Base-by-base conservation (phyloP, 2,888 invertebrate species). In the Epirrita christyi region DNA sequence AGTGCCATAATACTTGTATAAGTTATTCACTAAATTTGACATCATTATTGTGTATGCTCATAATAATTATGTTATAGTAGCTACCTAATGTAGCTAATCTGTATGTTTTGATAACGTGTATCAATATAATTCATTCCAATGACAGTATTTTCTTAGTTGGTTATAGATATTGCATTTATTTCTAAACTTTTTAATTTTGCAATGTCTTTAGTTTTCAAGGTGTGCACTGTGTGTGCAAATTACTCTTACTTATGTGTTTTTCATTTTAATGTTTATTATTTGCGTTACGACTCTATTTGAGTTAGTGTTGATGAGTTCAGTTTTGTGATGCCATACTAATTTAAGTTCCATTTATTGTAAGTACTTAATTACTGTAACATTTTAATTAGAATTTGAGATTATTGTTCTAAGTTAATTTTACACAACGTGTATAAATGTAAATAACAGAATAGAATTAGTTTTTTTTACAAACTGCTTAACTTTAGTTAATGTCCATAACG, bases 391-490 rank as follows among this genome's bases (percentile, higher is more conserved):
- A 46, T 41, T 46, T 59, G 57, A 61, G 54, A 65, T 61, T 57
- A 63, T 66, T 55, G n/a, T 54, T 15, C 11, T 55, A 44, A 43
- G 55, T 54, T 43, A 49, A 52, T 59, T 44, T 38, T 50, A 42
- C 49, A 47, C 49, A 49, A 51, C 21, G 7, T 58, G 44, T 55
- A 81, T 75, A 88, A 88, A 88, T 87, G 87, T 91, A 90, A 67
- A 90, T 86, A 88, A 68, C 72, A 75, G 72, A 70, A 58, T 82
- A 85, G 78, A 67, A 36, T 60, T 85, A 85, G 78, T 72, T 80
- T 83, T 83, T 85, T 86, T 85, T 86, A 85, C 77, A 77, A 78
- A 70, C 76, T 69, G 80, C 80, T 85, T 81, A 68, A 73, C 68
- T 54, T 61, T 42, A 46, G 42, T 55, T 49, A 14, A 48, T 60